Base-by-base conservation (phyloP, 2,888 invertebrate genomes). In the Caenorhabditis imperialis region DNA sequence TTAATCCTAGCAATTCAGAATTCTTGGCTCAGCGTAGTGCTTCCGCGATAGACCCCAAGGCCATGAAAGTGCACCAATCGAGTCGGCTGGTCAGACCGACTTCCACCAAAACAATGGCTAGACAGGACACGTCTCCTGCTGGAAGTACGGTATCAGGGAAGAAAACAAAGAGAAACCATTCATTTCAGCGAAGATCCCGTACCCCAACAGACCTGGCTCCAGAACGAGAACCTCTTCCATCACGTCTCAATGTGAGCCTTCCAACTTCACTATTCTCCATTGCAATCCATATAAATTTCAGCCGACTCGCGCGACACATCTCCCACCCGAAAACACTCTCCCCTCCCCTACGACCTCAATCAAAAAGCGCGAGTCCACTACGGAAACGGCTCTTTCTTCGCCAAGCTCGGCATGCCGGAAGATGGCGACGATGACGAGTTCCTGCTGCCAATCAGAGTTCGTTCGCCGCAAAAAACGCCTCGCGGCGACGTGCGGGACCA, bases 21-120 rank as follows among this genome's bases (percentile, higher is more conserved):
- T 71, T 71, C 37, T 57, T 71, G 3, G 71, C 71, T 1, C 61
- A 71, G 22, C 10, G 71, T 18, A 71, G 71, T 55, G 71, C 61
- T 1, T 71, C 71, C 16, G 71, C 71, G 6, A 71, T 71, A 10
- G 71, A 71, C 42, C 54, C 71, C 12, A 70, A 70, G 33, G 62
- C 50, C 4, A 22, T 42, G 16, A 62, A 62, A 42, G 10, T 60
- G 2, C 33, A 30, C 2, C 55, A 47, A 22, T 27, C 60, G 12
- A 62, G 54, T 42, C 40, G 61, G 25, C 35, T 71, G 10, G 61
- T 62, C 12, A 22, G 71, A 16, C 71, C 71, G 4, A 62, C 37
- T 6, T 71, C 71, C 1, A 61, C 48, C 0, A 71, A 71, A 45
- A 61, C 71, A 4, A 50, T 71, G 40, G 61, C 54, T 16, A n/a